Percentiles rank a stretch among this genome's conserved stretches.
Conservation (phyloP, 2,797 vertebrate species). For the Lutjanus argentimaculatus region DNA sequence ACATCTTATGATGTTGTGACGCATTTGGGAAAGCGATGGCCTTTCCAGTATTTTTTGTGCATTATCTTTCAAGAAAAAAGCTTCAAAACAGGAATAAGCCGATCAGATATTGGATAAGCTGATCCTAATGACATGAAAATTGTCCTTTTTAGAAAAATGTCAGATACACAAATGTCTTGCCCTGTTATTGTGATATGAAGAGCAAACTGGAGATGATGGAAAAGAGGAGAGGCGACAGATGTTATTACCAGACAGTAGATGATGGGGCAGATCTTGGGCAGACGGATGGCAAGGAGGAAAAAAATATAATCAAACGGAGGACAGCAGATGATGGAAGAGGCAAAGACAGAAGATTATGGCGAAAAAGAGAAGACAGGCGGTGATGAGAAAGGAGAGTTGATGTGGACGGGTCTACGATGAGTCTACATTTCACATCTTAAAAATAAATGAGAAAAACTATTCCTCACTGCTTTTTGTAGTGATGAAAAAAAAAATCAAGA, state of each 20-base stretch:
- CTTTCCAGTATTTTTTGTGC: neutral
- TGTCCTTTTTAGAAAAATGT: constrained; percentile 13
- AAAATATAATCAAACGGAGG: constrained; percentile 7
- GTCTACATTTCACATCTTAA: constrained; percentile 20
- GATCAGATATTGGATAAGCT: neutral
- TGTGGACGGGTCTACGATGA: neutral
- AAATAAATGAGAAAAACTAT: constrained; percentile 19
- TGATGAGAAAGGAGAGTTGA: constrained; percentile 1
- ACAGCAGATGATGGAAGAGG: constrained; percentile 29
- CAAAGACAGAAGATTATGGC: neutral
- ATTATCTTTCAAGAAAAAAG: constrained; percentile 7
- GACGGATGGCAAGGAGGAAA: constrained; percentile 11
- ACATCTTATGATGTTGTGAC: neutral
- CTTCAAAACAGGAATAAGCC: neutral
- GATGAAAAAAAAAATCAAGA: constrained; percentile 38
- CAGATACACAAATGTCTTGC: neutral
- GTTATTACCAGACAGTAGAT: constrained; percentile 34
- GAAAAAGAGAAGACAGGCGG: neutral
- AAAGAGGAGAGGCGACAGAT: constrained; percentile 15
- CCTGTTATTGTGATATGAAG: constrained; percentile 18
- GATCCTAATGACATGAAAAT: constrained; percentile 19
- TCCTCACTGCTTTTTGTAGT: constrained; percentile 28
- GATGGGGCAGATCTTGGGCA: constrained; percentile 16
- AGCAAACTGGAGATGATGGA: constrained; percentile 15
- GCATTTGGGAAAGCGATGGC: neutral